Evolutionary conservation across 2,797 vertebrate genomes (phyloP).

Genomic region (Acipenser transmontanus): DNA sequence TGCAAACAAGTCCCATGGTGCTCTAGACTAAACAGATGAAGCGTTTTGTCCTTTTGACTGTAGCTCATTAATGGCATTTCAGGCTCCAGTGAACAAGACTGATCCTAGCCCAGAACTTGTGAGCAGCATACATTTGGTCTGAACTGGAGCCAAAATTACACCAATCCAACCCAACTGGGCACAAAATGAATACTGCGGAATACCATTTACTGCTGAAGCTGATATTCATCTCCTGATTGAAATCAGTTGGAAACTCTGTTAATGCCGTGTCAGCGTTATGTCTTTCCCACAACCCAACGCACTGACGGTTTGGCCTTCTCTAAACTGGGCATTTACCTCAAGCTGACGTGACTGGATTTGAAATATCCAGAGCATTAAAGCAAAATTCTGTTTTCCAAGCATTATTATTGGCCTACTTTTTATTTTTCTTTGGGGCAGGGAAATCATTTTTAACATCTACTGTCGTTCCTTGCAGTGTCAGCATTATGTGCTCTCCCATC

Average conservation of each 20-base stretch:
- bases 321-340: slow-evolving; percentile 36
- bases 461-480: neutral
- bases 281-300: slow-evolving; percentile 39
- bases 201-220: slow-evolving; percentile 43
- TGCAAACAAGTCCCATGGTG: slow-evolving; percentile 47
- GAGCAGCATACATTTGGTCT: slow-evolving; percentile 49
- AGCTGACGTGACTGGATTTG: slow-evolving; percentile 45
- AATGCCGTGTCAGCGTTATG: slow-evolving; percentile 57
- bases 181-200: slow-evolving; percentile 35
- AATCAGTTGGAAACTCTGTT: slow-evolving; percentile 50
- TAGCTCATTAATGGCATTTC: slow-evolving; percentile 51
- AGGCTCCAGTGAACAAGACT: slow-evolving; percentile 52
- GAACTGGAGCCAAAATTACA: slow-evolving; percentile 50
- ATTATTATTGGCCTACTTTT: slow-evolving; percentile 11
- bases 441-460: slow-evolving; percentile 1
- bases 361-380: slow-evolving; percentile 27
- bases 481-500: slow-evolving; percentile 4
- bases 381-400: slow-evolving; percentile 11
- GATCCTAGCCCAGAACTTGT: slow-evolving; percentile 40
- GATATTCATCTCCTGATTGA: slow-evolving; percentile 61
- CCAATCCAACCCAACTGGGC: slow-evolving; percentile 48
- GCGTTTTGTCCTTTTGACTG: slow-evolving; percentile 43
- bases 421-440: slow-evolving; percentile 14
- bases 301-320: slow-evolving; percentile 44
- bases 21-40: slow-evolving; percentile 38